These are phyloP conservation scores for Picathartes gymnocephalus DNA, from an alignment of 2,113 vertebrate species.

Conservation along the genomic window DNA sequence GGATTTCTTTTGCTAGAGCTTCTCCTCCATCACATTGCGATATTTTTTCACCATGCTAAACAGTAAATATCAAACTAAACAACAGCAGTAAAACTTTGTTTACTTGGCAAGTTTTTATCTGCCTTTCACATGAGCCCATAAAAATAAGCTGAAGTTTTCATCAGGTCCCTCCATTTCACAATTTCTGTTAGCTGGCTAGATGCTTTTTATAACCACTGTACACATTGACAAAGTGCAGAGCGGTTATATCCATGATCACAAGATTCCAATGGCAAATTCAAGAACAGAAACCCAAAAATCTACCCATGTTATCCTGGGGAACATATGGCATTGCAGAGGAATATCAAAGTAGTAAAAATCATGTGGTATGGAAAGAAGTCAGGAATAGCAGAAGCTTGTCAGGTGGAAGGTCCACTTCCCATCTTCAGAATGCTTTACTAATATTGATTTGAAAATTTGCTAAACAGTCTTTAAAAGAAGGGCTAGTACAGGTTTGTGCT, in stretches of 20 bases:
- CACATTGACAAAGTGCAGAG: neutral
- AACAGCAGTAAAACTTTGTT: neutral
- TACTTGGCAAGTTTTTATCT: neutral
- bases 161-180: neutral
- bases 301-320: neutral
- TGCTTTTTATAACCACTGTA: constrained; percentile 9
- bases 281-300: neutral
- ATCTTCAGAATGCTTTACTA: neutral
- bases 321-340: neutral
- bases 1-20: neutral
- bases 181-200: neutral
- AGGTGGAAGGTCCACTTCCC: neutral
- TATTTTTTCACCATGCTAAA: neutral
- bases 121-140: neutral
- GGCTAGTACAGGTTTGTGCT: neutral
- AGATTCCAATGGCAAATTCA: neutral
- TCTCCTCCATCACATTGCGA: neutral
- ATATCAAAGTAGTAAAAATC: neutral
- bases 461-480: neutral
- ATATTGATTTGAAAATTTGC: neutral
- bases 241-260: neutral
- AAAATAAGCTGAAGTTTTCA: neutral
- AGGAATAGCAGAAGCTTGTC: neutral
- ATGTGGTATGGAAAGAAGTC: neutral
- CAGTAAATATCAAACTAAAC: neutral